phyloP scores from a whole-genome alignment of 2,888 invertebrate genomes.

The Eupeodes latifasciatus region DNA sequence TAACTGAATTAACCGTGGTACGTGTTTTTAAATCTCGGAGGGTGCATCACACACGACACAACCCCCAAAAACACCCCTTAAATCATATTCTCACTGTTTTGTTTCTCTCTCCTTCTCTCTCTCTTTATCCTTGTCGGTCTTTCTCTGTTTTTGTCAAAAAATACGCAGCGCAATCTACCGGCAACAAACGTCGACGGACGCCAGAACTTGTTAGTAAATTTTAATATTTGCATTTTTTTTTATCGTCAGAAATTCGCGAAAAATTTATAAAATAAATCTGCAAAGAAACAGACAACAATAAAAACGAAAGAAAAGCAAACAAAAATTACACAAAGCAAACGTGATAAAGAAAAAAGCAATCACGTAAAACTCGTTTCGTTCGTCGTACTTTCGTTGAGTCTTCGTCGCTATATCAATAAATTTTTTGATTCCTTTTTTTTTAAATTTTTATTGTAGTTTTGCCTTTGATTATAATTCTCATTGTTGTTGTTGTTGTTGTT shows the following conservation, averaged over 20 bases:
- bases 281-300: conserved; percentile 40
- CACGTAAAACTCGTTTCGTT: conserved; percentile 74
- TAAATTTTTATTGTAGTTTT: neutral
- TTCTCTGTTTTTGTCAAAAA: conserved; percentile 1
- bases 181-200: conserved; percentile 1
- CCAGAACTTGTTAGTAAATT: conserved; percentile 42
- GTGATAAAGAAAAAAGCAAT: conserved; percentile 56
- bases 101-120: neutral
- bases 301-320: conserved; percentile 5
- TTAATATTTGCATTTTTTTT: neutral
- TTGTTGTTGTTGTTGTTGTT: conserved; percentile 10
- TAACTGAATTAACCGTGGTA: conserved; percentile 38
- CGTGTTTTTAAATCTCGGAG: conserved; percentile 21
- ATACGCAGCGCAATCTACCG: conserved; percentile 44
- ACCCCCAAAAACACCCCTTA: neutral
- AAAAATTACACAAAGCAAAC: conserved; percentile 19
- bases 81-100: neutral
- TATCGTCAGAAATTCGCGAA: conserved; percentile 26
- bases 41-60: conserved; percentile 24
- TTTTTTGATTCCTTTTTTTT: conserved; percentile 12
- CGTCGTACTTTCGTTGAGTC: conserved; percentile 27
- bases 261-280: conserved; percentile 31
- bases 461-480: conserved; percentile 22
- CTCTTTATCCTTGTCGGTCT: neutral
- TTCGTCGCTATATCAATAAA: conserved; percentile 66